A percentile compares a stretch with the other conserved stretches of the same genome.
phyloP scores from a whole-genome alignment of 2,888 invertebrate genomes.

The Eudemis profundana region DNA sequence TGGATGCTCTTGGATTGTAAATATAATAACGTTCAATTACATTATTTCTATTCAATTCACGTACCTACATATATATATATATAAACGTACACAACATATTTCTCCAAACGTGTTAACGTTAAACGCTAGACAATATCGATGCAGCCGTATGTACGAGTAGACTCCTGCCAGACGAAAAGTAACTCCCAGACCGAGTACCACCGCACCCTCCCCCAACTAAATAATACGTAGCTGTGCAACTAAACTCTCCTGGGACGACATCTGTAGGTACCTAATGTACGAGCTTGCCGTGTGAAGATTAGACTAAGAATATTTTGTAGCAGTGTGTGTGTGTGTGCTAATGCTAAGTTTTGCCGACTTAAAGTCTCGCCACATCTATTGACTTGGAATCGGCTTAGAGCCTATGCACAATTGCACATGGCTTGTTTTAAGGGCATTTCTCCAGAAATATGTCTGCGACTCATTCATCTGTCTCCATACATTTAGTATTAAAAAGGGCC shows the following conservation, averaged over 20 bases:
- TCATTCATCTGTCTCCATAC: too few species aligned
- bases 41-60: too few species aligned
- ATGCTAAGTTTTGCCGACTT: neutral
- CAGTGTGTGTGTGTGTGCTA: neutral
- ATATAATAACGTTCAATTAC: too few species aligned
- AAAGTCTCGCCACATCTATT: too few species aligned
- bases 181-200: neutral
- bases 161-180: neutral
- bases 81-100: neutral
- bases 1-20: too few species aligned
- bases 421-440: too few species aligned
- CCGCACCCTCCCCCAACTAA: constrained; percentile 4
- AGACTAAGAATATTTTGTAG: neutral
- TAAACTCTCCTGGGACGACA: constrained; percentile 12
- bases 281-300: neutral
- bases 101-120: neutral
- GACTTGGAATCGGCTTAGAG: too few species aligned
- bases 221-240: neutral
- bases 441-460: too few species aligned
- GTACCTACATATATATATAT: too few species aligned
- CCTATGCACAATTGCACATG: too few species aligned
- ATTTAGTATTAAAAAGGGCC: too few species aligned
- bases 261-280: constrained; percentile 28
- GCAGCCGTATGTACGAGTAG: neutral
- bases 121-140: neutral